Base-by-base conservation (phyloP, 2,888 invertebrate genomes). In the Rhorus exstirpatorius region DNA sequence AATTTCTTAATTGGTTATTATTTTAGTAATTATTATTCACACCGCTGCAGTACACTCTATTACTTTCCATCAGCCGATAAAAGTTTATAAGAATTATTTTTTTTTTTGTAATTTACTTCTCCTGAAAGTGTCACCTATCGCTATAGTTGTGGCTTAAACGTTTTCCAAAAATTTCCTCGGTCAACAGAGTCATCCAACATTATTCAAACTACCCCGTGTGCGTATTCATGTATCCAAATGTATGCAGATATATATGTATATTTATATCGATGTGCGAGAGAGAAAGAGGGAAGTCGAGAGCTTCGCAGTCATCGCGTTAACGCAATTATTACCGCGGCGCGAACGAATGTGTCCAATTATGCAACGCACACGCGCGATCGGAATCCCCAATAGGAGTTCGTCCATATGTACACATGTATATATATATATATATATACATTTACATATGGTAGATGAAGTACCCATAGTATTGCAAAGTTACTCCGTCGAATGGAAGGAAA, bases 261-360 rank as follows among this genome's bases (percentile, higher is more conserved):
- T 19, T 41, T 14, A 19, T 75, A 70, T 77, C 63, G 79, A 70
- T 61, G 60, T 68, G 53, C 19, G 58, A 12, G 21, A n/a, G 17
- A 31, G 41, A 77, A 65, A 53, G 68, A 55, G 65, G 72, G 77
- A 26, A 68, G 63, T 51, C 46, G 58, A 68, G 65, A 74, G 67
- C 67, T 76, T 83, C 72, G 83, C 83, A 84, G 87, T 87, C 83
- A 81, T 81, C 84, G 87, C 61, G 86, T 87, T 89, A 89, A 85
- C 84, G 89, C 85, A 88, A 89, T 89, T 88, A 88, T 78, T 86
- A 84, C 51, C 55, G 67, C 60, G 83, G 76, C 84, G 88, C 87
- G 87, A 88, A 89, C 87, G 83, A 87, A 86, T 86, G 86, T 85
- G 87, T 86, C 87, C 88, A 89, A 89, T 89, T 89, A 88, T 85